Percentiles rank a stretch among this genome's conserved stretches.
These are phyloP conservation scores for Chesias legatella DNA, from an alignment of 2,888 invertebrate genomes.

Conservation along the genomic window DNA sequence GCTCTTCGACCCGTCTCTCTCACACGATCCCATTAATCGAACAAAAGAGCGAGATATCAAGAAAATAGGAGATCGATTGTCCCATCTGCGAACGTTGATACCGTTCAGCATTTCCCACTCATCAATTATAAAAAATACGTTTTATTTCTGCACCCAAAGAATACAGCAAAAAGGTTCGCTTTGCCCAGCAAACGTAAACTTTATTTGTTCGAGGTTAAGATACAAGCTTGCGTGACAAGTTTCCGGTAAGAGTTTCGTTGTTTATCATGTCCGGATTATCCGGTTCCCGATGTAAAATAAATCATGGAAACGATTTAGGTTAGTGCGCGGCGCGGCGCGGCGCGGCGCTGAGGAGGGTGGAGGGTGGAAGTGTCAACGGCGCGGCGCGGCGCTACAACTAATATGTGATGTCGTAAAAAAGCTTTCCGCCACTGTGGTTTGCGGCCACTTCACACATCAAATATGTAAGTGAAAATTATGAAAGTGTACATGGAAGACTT, in stretches of 20 bases:
- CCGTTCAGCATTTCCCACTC: slow-evolving; percentile 41
- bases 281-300: slow-evolving; percentile 27
- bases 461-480: not conserved
- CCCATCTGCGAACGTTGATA: slow-evolving; percentile 42
- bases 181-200: slow-evolving; percentile 11
- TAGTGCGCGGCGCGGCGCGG: slow-evolving; percentile 16
- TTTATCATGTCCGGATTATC: slow-evolving; percentile 31
- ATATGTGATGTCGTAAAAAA: slow-evolving; percentile 11
- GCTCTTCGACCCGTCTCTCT: slow-evolving; percentile 21
- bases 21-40: slow-evolving; percentile 13
- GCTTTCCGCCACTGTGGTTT: slow-evolving; percentile 10
- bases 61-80: slow-evolving; percentile 51
- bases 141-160: slow-evolving; percentile 10
- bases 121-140: slow-evolving; percentile 11
- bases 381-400: too few relatives aligned
- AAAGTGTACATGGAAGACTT: not conserved
- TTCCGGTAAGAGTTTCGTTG: slow-evolving; percentile 12
- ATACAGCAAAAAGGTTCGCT: not conserved
- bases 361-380: slow-evolving; percentile 14
- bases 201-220: slow-evolving; percentile 1
- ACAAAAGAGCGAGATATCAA: slow-evolving; percentile 32
- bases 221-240: slow-evolving; percentile 9
- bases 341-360: not conserved
- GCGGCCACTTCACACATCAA: slow-evolving; percentile 6
- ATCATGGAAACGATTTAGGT: slow-evolving; percentile 30